These are phyloP conservation scores for Sarcoramphus papa DNA, from an alignment of 2,797 vertebrate species.

Conservation along the genomic window DNA sequence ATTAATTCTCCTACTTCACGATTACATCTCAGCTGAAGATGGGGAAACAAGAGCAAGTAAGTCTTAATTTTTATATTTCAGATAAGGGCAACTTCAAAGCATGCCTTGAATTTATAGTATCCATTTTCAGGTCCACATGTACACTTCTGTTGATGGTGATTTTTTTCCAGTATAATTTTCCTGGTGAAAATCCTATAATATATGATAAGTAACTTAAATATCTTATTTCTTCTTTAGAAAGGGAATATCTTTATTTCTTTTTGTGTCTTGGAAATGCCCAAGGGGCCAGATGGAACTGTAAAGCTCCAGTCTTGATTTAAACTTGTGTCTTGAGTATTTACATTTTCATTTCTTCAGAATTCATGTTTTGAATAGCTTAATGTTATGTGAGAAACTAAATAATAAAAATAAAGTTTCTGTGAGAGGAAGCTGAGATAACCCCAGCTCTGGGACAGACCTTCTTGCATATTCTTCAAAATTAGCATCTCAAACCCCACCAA, in stretches of 20 bases:
- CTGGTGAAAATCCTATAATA: not conserved
- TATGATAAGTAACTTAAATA: not conserved
- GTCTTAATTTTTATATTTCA: slow-evolving; percentile 57
- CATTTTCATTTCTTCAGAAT: not conserved
- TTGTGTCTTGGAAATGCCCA: not conserved
- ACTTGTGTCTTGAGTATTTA: not conserved
- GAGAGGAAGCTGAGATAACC: not conserved
- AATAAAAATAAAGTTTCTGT: not conserved
- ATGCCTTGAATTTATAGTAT: not conserved
- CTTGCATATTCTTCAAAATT: not conserved
- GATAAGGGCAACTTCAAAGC: not conserved
- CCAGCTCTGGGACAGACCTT: not conserved
- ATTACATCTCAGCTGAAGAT: slow-evolving; percentile 83
- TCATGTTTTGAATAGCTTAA: not conserved
- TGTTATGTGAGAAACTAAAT: not conserved
- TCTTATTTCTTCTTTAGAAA: not conserved
- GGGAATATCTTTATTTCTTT: not conserved
- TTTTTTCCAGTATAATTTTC: not conserved
- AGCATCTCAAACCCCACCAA: not conserved
- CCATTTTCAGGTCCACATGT: not conserved
- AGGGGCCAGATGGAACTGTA: not conserved
- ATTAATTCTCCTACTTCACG: slow-evolving; percentile 79
- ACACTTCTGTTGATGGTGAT: not conserved
- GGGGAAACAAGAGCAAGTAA: slow-evolving; percentile 95
- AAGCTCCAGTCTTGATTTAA: not conserved